phyloP scores from a whole-genome alignment of 2,888 invertebrate genomes.

The Tenthredo amoena region DNA sequence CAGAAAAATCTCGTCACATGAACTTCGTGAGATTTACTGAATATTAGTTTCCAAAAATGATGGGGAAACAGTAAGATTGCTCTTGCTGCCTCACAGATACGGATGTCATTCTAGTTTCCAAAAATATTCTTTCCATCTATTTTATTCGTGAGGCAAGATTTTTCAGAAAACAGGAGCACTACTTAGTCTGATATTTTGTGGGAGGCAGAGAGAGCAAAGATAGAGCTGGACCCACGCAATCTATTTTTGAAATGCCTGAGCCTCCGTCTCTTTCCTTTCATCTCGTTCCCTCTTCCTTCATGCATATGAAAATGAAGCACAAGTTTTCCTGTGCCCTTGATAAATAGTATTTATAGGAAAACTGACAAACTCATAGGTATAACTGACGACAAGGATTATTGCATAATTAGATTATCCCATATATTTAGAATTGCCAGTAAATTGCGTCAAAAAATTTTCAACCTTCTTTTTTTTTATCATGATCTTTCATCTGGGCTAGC shows the following conservation, averaged over 20 bases:
- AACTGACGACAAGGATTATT: slow-evolving; percentile 21
- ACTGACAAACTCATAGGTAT: slow-evolving; percentile 17
- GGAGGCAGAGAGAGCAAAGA: slow-evolving; percentile 47
- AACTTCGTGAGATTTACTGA: not conserved
- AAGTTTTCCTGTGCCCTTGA: slow-evolving; percentile 45
- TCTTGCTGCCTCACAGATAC: not conserved
- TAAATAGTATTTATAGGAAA: slow-evolving; percentile 42
- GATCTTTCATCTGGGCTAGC: not conserved
- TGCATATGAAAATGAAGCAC: slow-evolving; percentile 36
- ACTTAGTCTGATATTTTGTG: slow-evolving; percentile 43
- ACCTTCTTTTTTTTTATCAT: not conserved
- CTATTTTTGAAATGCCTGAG: slow-evolving; percentile 62
- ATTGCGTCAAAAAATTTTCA: not conserved
- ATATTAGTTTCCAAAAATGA: not conserved
- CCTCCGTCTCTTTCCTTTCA: slow-evolving; percentile 50
- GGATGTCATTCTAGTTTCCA: not conserved
- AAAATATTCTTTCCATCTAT: not conserved
- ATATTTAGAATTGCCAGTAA: not conserved
- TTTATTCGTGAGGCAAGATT: slow-evolving; percentile 17
- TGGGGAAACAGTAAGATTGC: not conserved
- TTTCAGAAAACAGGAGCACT: slow-evolving; percentile 42
- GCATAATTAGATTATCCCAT: slow-evolving; percentile 32
- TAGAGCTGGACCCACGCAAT: slow-evolving; percentile 61
- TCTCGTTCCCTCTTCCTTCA: not conserved
- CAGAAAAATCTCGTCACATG: not conserved